Evolutionary conservation across 2,797 vertebrate species (phyloP).

Genomic region (Microctenopoma lineatum): DNA sequence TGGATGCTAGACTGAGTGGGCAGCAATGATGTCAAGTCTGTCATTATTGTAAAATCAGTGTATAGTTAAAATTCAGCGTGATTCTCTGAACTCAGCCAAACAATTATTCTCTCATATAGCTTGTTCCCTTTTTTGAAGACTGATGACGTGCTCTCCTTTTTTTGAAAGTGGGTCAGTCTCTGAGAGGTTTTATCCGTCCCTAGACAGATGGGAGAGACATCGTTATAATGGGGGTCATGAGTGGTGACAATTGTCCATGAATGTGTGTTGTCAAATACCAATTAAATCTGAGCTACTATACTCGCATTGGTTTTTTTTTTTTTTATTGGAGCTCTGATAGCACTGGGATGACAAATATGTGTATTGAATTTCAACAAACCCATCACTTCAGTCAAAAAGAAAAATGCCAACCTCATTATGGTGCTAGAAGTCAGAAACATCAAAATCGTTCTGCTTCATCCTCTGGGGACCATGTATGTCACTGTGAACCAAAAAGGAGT

Average conservation of each 20-base stretch:
- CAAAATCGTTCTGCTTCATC: background rate
- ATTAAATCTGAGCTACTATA: background rate
- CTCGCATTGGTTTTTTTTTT: too few relatives aligned
- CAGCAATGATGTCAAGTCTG: slow-evolving; percentile 9
- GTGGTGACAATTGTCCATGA: slow-evolving; percentile 9
- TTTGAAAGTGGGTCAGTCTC: slow-evolving; percentile 74
- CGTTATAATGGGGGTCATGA: slow-evolving; percentile 27
- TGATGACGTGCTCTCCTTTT: slow-evolving; percentile 28
- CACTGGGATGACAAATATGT: too few relatives aligned
- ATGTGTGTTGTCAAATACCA: background rate
- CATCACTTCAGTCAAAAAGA: background rate
- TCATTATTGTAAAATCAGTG: background rate
- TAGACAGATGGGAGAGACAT: slow-evolving; percentile 63
- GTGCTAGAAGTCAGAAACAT: background rate
- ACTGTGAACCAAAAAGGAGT: too few relatives aligned
- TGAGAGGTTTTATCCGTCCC: slow-evolving; percentile 52
- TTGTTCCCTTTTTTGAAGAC: slow-evolving; percentile 24
- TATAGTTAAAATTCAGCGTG: background rate
- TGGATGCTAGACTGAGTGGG: slow-evolving; percentile 33
- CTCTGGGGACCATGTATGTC: background rate
- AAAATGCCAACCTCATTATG: background rate
- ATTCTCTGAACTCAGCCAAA: slow-evolving; percentile 4
- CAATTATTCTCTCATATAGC: slow-evolving; percentile 2
- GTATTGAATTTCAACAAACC: background rate
- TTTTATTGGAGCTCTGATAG: too few relatives aligned